phyloP scores from a whole-genome alignment of 35 echinoderm and acorn worm genomes.

The Acanthaster planci region DNA sequence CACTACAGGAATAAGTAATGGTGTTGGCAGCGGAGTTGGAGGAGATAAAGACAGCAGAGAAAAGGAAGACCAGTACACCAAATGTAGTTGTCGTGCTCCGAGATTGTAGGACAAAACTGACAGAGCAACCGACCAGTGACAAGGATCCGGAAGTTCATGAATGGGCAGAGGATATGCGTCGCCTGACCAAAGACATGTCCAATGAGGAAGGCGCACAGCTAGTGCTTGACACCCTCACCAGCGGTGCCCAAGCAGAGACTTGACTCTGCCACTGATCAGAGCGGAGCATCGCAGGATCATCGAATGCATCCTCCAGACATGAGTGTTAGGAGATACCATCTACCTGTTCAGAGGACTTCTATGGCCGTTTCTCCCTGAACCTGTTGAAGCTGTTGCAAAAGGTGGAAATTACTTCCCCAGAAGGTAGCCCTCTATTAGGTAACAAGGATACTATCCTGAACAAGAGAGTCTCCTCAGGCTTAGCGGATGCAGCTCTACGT shows the following conservation, averaged over 20 bases:
- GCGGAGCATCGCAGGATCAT: neutral
- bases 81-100: neutral
- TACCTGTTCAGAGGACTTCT: neutral
- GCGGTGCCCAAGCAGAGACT: neutral
- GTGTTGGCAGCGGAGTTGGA: neutral
- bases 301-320: neutral
- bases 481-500: neutral
- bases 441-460: neutral
- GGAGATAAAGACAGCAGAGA: neutral
- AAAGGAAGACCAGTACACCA: neutral
- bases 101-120: neutral
- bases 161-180: neutral
- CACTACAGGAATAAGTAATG: neutral
- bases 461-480: neutral
- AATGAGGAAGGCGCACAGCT: neutral
- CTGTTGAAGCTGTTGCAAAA: neutral
- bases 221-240: neutral
- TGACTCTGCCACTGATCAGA: neutral
- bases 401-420: neutral
- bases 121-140: neutral
- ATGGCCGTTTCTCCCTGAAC: conserved; percentile 1
- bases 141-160: neutral
- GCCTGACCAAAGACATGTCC: neutral
- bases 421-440: neutral
- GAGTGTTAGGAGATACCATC: neutral